A percentile compares a stretch with the other conserved stretches of the same genome.
Conservation (phyloP, 2,888 invertebrate genomes). For the Nomada lathburiana region DNA sequence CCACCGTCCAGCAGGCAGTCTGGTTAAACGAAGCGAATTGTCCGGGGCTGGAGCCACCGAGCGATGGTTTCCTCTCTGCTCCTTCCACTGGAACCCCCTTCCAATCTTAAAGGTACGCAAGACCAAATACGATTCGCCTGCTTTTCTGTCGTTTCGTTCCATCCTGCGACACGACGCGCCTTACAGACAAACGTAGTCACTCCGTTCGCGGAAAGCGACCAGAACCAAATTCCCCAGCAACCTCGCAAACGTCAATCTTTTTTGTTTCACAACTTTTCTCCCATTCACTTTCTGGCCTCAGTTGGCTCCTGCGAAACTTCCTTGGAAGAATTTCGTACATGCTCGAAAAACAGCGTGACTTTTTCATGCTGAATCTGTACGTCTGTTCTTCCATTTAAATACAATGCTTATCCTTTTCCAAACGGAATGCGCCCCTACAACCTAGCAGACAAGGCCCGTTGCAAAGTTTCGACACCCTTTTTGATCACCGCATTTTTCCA, state of each 20-base stretch:
- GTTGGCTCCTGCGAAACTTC: background rate
- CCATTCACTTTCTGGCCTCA: background rate
- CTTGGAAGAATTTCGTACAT: too few relatives aligned
- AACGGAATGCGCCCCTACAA: too few relatives aligned
- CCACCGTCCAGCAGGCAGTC: constrained; percentile 70
- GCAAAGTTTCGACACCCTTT: too few relatives aligned
- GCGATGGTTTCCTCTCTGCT: constrained; percentile 36
- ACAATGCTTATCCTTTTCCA: too few relatives aligned
- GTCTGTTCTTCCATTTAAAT: too few relatives aligned
- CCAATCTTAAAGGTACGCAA: constrained; percentile 38
- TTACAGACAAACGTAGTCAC: constrained; percentile 33
- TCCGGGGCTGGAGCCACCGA: constrained; percentile 65
- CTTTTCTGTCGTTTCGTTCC: constrained; percentile 41
- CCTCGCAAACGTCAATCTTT: constrained; percentile 9
- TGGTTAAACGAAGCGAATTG: constrained; percentile 81
- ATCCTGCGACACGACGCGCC: constrained; percentile 21
- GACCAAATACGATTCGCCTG: constrained; percentile 39
- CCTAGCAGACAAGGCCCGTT: too few relatives aligned
- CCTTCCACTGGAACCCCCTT: constrained; percentile 11
- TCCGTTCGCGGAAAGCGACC: constrained; percentile 24
- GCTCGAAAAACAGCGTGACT: too few relatives aligned
- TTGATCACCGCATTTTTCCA: too few relatives aligned
- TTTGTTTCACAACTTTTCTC: background rate
- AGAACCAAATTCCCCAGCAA: constrained; percentile 57
- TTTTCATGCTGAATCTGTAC: too few relatives aligned